Percentiles rank a stretch among this genome's conserved stretches.
Evolutionary conservation across 2,888 invertebrate genomes (phyloP).

Genomic region (Lithophane ornitopus): DNA sequence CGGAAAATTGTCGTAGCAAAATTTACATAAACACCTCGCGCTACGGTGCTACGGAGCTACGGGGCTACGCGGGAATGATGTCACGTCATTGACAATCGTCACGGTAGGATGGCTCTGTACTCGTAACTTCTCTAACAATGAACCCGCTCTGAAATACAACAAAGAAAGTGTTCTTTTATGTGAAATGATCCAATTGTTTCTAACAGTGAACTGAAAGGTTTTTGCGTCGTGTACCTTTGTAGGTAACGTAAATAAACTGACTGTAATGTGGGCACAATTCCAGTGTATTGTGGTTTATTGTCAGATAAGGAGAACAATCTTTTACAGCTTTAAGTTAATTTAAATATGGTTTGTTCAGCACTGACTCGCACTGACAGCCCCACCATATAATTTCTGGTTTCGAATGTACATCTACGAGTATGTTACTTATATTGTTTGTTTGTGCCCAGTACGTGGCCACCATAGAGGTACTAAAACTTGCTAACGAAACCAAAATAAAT

Average conservation of each 20-base stretch:
- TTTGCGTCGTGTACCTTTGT: conserved; percentile 7
- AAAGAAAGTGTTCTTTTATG: conserved; percentile 40
- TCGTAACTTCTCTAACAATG: conserved; percentile 22
- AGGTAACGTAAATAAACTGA: not conserved
- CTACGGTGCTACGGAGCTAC: conserved; percentile 25
- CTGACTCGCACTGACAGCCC: not conserved
- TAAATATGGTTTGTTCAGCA: not conserved
- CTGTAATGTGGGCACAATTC: not conserved
- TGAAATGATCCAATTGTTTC: conserved; percentile 46
- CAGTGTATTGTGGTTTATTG: not conserved
- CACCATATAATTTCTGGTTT: not conserved
- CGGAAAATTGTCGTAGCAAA: conserved; percentile 48
- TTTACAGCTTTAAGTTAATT: not conserved
- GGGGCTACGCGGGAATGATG: conserved; percentile 36
- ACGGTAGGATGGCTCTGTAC: conserved; percentile 33
- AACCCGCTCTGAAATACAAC: conserved; percentile 34
- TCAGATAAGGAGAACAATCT: not conserved
- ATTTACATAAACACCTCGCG: conserved; percentile 31
- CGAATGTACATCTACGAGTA: not conserved
- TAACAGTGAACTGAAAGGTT: conserved; percentile 18
- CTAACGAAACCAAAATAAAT: not conserved
- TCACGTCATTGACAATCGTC: conserved; percentile 46
- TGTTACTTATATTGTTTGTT: not conserved
- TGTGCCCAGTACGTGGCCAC: not conserved
- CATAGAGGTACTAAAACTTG: not conserved